A percentile compares a stretch with the other conserved stretches of the same genome.
phyloP scores from a whole-genome alignment of 2,113 vertebrate species.

The Climacteris rufus region DNA sequence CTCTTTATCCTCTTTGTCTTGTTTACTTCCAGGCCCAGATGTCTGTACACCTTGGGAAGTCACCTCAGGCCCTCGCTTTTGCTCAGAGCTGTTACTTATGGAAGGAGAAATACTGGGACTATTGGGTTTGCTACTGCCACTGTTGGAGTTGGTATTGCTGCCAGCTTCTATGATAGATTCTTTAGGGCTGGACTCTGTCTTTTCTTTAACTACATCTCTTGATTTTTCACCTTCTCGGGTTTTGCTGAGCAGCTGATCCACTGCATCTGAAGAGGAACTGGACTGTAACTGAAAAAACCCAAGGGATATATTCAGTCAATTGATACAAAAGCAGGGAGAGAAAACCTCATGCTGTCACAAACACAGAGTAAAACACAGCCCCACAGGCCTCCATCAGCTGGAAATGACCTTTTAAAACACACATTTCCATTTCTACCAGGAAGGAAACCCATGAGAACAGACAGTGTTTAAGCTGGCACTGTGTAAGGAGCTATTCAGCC shows the following conservation, averaged over 20 bases:
- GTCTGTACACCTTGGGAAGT: slow-evolving; percentile 97
- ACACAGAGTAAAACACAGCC: not conserved
- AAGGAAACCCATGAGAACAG: not conserved
- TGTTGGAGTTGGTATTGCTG: slow-evolving; percentile 69
- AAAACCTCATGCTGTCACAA: not conserved
- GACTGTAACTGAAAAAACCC: slow-evolving; percentile 86
- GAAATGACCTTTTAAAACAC: not conserved
- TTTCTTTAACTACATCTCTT: slow-evolving; percentile 87
- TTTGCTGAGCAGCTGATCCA: slow-evolving; percentile 89
- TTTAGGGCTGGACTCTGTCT: slow-evolving; percentile 78
- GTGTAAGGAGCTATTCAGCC: not conserved
- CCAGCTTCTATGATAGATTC: slow-evolving; percentile 74
- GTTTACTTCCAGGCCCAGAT: slow-evolving; percentile 81
- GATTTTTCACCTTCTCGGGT: slow-evolving; percentile 89
- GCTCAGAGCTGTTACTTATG: slow-evolving; percentile 76
- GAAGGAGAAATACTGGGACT: slow-evolving; percentile 87
- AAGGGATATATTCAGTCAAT: slow-evolving; percentile 9
- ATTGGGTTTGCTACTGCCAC: slow-evolving; percentile 84
- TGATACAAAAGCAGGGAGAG: not conserved
- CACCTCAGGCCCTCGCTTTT: slow-evolving; percentile 90
- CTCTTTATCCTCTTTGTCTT: slow-evolving; percentile 90
- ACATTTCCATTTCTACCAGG: not conserved
- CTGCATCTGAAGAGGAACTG: slow-evolving; percentile 85
- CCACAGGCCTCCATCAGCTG: not conserved
- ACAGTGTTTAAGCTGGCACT: not conserved